Evolutionary conservation across 2,888 invertebrate genomes (phyloP), one percentile per base, ranked within the genome.

Genomic region (Habrosyne pyritoides): DNA sequence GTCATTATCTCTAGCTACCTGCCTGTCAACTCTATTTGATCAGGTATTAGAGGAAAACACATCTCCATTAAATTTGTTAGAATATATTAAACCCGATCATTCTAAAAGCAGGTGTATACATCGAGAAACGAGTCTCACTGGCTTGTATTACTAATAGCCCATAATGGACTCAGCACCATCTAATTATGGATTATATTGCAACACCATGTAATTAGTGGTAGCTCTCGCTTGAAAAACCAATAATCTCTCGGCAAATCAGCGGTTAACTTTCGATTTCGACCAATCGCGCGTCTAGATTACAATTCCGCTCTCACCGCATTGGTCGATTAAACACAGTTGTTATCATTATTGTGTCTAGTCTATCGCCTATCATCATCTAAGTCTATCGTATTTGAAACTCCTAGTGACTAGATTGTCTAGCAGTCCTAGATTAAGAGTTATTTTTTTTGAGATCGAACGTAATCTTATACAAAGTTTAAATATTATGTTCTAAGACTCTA

Each of bases 241-340:
- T 79, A 71, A 75, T 70, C 69, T 65, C 48, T 62, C 55, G 56
- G 49, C 53, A 60, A 63, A 71, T 67, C 69, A 66, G 60, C 65
- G 58, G 68, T 59, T 67, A 69, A 76, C 85, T 85, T 86, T 84
- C 85, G 75, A 74, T 84, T 82, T 79, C 73, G 72, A 69, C 76
- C 73, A 74, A 77, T 80, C 74, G 66, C 68, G 69, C 69, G 71
- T 57, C 56, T 59, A 63, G 69, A 75, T 75, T 68, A 71, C 71
- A 63, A 73, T 68, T 71, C 46, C 14, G 46, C 52, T 52, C 52
- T 52, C 42, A 53, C 53, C 60, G 59, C 60, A 61, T 66, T 67
- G 60, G 62, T 21, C 59, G 53, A 66, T 63, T 47, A 48, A n/a
- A 22, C 14, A 5, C 7, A 14, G 21, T 22, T 50, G 30, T 50